Evolutionary conservation across 2,113 vertebrate species (phyloP).

Genomic region (Mugil cephalus): DNA sequence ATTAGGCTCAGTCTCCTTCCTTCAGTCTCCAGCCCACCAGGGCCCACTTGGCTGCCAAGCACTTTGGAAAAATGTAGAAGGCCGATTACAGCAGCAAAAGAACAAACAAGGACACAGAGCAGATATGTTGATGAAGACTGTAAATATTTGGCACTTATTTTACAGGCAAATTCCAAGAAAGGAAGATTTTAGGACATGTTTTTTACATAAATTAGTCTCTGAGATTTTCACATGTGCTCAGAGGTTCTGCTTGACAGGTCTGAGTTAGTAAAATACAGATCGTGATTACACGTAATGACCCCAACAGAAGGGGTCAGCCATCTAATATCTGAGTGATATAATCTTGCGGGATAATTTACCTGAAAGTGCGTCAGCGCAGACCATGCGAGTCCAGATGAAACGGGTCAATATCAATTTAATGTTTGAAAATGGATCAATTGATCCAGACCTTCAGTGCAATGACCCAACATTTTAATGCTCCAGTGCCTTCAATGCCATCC

Average conservation of each 20-base stretch:
- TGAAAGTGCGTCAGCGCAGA: constrained; percentile 20
- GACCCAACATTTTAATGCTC: constrained; percentile 59
- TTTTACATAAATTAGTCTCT: background rate
- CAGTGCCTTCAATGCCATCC: constrained; percentile 46
- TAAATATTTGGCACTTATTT: constrained; percentile 71
- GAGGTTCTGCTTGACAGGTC: constrained; percentile 5
- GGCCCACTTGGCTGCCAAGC: constrained; percentile 57
- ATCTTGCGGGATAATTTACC: constrained; percentile 43
- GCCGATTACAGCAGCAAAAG: constrained; percentile 69
- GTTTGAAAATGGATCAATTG: constrained; percentile 70
- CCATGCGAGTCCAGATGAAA: constrained; percentile 53
- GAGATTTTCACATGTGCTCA: background rate
- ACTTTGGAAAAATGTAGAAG: constrained; percentile 56
- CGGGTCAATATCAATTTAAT: constrained; percentile 74
- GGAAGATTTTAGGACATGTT: constrained; percentile 3
- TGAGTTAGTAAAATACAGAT: constrained; percentile 10
- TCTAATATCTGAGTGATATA: constrained; percentile 11
- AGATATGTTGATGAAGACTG: constrained; percentile 66
- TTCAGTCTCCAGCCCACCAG: constrained; percentile 41
- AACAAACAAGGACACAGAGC: constrained; percentile 64
- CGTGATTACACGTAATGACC: constrained; percentile 25
- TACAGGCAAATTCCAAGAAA: constrained; percentile 23
- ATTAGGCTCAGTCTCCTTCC: constrained; percentile 27
- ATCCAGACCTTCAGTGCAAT: constrained; percentile 44
- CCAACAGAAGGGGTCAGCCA: constrained; percentile 5